Evolutionary conservation across 2,797 vertebrate genomes (phyloP).

Genomic region (Sylvilagus floridanus): DNA sequence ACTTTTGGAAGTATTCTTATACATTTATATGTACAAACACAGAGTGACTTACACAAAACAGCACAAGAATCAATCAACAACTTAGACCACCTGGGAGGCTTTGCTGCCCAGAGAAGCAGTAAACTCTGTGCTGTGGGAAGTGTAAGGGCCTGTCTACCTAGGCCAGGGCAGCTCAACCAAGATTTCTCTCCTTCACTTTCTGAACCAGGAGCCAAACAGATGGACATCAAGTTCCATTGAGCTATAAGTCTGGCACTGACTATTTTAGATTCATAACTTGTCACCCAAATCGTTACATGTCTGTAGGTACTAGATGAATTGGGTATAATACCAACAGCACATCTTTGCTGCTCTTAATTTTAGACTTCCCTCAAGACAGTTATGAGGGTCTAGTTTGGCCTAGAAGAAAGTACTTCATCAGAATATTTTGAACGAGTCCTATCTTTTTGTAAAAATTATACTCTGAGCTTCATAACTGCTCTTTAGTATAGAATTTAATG

Average conservation of each 20-base stretch:
- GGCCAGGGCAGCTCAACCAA: neutral
- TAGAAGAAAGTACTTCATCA: conserved; percentile 3
- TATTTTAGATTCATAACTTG: conserved; percentile 46
- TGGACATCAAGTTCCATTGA: neutral
- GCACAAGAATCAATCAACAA: neutral
- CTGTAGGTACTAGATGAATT: conserved; percentile 24
- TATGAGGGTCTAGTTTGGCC: neutral
- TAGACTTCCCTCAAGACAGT: neutral
- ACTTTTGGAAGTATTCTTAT: neutral
- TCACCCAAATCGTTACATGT: neutral
- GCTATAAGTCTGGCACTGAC: neutral
- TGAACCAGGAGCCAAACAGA: neutral
- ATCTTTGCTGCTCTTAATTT: neutral
- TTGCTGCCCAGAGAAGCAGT: neutral
- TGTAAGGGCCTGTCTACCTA: neutral
- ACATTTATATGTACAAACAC: no score
- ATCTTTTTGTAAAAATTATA: conserved; percentile 41
- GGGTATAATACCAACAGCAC: conserved; percentile 24
- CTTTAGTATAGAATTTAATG: conserved; percentile 2
- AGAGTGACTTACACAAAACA: neutral
- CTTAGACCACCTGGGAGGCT: neutral
- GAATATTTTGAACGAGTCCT: neutral
- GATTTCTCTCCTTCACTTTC: neutral
- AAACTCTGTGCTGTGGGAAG: neutral
- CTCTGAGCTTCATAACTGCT: neutral